phyloP scores from a whole-genome alignment of 2,113 vertebrate genomes.

The Arizona elegans region DNA sequence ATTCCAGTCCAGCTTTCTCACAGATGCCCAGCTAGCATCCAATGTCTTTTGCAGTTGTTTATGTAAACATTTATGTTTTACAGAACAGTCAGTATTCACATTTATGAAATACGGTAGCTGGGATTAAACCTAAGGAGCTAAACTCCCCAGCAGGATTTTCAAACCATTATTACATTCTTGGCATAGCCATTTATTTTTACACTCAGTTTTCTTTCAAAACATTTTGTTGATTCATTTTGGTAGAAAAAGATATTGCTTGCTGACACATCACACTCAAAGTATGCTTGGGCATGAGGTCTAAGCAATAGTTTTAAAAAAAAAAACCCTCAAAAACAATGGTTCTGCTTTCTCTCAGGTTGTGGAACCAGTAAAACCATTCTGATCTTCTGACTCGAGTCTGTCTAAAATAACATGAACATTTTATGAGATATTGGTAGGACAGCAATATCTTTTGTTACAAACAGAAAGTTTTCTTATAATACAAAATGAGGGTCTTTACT shows the following conservation, averaged over 20 bases:
- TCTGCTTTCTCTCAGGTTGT: neutral
- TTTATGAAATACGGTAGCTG: neutral
- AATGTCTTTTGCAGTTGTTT: neutral
- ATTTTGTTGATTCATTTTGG: neutral
- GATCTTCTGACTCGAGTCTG: neutral
- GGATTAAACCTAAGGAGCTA: neutral
- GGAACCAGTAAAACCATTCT: neutral
- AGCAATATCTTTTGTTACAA: neutral
- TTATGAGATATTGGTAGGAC: neutral
- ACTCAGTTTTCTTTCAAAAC: neutral
- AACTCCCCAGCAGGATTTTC: neutral
- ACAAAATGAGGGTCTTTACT: constrained; percentile 65
- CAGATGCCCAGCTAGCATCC: neutral
- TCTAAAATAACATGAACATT: neutral
- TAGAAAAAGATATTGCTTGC: neutral
- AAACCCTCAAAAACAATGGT: neutral
- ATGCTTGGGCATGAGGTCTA: neutral
- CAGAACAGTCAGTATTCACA: neutral
- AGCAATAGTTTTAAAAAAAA: neutral
- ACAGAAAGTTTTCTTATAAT: neutral
- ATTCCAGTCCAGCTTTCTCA: neutral
- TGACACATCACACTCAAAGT: neutral
- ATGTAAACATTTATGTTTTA: neutral
- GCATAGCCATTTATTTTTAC: neutral
- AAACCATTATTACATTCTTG: neutral